phyloP scores from a whole-genome alignment of 2,113 vertebrate species.

The Chunga burmeisteri region DNA sequence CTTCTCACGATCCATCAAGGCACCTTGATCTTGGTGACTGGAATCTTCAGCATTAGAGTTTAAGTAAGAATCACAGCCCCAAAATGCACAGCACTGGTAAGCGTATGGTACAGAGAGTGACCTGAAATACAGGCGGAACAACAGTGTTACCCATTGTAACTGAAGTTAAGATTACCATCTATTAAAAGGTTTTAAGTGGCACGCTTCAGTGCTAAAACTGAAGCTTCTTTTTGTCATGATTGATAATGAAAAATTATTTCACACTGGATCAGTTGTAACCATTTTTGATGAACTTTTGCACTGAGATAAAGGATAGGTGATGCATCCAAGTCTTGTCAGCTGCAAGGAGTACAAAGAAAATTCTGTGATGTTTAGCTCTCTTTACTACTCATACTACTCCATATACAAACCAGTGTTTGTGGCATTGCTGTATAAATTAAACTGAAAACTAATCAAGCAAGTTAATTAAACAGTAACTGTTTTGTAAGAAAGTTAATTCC shows the following conservation, averaged over 20 bases:
- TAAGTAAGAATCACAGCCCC: slow-evolving; percentile 83
- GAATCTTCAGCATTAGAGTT: slow-evolving; percentile 76
- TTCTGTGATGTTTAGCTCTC: not conserved
- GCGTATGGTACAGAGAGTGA: slow-evolving; percentile 94
- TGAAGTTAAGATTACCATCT: not conserved
- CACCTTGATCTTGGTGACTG: slow-evolving; percentile 74
- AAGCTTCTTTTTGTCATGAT: not conserved
- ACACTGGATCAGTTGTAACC: not conserved
- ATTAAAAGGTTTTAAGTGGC: not conserved
- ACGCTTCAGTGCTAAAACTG: not conserved
- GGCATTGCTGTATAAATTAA: not conserved
- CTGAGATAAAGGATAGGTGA: not conserved
- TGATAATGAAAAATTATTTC: not conserved
- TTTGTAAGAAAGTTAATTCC: not conserved
- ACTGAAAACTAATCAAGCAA: not conserved
- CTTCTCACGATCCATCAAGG: slow-evolving; percentile 58
- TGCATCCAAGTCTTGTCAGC: not conserved
- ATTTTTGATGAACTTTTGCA: not conserved
- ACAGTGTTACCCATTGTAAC: not conserved
- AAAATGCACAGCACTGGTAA: slow-evolving; percentile 97
- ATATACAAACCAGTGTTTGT: not conserved
- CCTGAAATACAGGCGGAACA: slow-evolving; percentile 68
- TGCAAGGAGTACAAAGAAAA: not conserved
- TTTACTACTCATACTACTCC: not conserved
- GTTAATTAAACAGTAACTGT: not conserved